Base-by-base conservation (phyloP, 2,797 vertebrate genomes). In the Glyptemys insculpta region DNA sequence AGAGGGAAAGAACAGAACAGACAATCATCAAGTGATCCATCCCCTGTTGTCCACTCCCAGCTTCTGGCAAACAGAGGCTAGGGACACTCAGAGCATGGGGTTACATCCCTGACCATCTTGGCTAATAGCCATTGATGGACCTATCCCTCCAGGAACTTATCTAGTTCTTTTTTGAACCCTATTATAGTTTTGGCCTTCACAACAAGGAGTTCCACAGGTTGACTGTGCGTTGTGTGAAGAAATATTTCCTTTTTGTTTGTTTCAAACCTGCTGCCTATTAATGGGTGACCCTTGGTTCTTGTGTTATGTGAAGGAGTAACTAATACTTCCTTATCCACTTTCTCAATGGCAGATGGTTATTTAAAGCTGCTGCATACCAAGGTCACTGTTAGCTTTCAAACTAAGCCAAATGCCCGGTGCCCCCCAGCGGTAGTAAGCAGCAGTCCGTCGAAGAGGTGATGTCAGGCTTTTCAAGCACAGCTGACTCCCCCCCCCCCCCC, bases 401-500 rank as follows among this genome's bases (percentile, higher is more conserved):
- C 34, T 14, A 44, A n/a, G 47, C 50, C 23, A 72, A 44, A 25
- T 25, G 5, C 62, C 5, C 2, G 16, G 16, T 18, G 62, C 15
- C 9, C 34, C 29, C 6, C 11, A 29, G 56, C 10, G 15, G 31
- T 16, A 9, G 8, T 9, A 8, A 18, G 62, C 62, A 10, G 16
- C 62, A 21, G 34, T 2, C 62, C 8, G 3, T n/a, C 8, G 18
- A 10, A 68, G 18, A 37, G 62, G 34, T 11, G n/a, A 19, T 65
- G 34, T 11, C 62, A 68, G 62, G 62, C 18, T 37, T 68, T n/a
- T 37, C 62, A 68, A 37, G 62, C 34, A 18, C 34, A 37, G 34
- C 18, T 21, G 34, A 4, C 31, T 0, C 12, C 12, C 8, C 5
- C 54, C 7, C 54, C 56, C 25, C 12, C 27, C 6, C 31, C 3